Base-by-base conservation (phyloP, 2,888 invertebrate genomes). In the Plusia festucae region DNA sequence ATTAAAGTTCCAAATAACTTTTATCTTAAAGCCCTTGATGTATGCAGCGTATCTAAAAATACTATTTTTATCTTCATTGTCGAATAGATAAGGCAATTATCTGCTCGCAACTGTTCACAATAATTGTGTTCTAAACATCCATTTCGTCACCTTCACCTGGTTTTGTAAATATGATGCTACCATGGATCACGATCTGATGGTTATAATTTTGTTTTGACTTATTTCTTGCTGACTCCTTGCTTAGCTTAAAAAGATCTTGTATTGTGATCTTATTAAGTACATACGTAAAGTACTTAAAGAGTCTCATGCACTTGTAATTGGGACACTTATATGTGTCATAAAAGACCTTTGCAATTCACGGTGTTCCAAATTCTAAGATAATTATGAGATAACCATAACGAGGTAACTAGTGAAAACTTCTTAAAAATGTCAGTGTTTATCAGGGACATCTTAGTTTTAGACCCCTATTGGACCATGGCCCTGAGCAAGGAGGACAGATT, bases 31-130 rank as follows among this genome's bases (percentile, higher is more conserved):
- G 20, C 53, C 11, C 9, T 52, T 54, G 24, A 53, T 55, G 40
- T 70, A 64, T 54, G 56, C n/a, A 22, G 57, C 40, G 13, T 58
- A 49, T 20, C 56, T 80, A 73, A 61, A 66, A 68, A 60, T 77
- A 73, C 60, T 53, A 2, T 60, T 73, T 62, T 73, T 78, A 78
- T 80, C 78, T 66, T 55, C 59, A 66, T 73, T 70, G 65, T 60
- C 68, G 53, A 55, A 13, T 53, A 66, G 80, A 78, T 80, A 78
- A 73, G 58, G 52, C 53, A 61, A 63, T 66, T 71, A 71, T 34
- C 60, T 67, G 52, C 40, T 68, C 16, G 56, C 70, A 57, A 46
- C 40, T n/a, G 57, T 60, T 49, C 54, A 59, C 54, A 65, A 65
- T 65, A 57, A 66, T 34, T 53, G 58, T 56, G 8, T 30, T 44